Base-by-base conservation (phyloP, 1,140 invertebrate species). In the Andricus grossulariae region DNA sequence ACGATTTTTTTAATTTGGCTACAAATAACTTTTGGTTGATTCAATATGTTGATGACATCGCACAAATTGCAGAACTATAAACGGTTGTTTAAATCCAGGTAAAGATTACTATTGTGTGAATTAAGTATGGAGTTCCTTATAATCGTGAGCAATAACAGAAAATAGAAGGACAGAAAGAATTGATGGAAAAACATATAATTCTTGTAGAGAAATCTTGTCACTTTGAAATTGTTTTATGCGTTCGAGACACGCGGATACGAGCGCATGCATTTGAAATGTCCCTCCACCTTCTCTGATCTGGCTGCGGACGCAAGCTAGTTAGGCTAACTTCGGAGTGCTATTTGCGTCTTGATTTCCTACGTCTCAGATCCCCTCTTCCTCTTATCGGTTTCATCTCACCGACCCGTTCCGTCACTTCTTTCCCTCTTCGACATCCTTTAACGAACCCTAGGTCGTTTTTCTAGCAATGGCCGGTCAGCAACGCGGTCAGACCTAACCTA, bases 281-380 rank as follows among this genome's bases (percentile, higher is more conserved):
- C 84, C 85, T 83, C 85, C 39, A 45, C 39, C 39, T 45, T 45
- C 81, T 82, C 82, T 84, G 83, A 86, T 86, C 83, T 80, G 88
- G 83, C 88, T 88, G 86, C 39, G 39, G 39, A 45, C 39, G 82
- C 80, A 80, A 77, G 78, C 79, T 80, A 74, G 86, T 91, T 91
- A 91, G 89, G 87, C 90, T 90, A 91, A 91, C 50, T 85, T 90
- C 86, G 85, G 88, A 83, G 85, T 84, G 87, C 88, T 90, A 90
- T 90, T 90, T 90, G 80, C 86, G 89, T 90, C 89, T 89, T 88
- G 88, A 89, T 87, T 90, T 86, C 85, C 88, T 88, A 83, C 85
- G 80, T 87, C 84, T 86, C 81, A 81, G 83, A 82, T 81, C 79
- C 78, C 72, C 79, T 75, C 60, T 83, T 75, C 50, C 75, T 80